Percentiles rank a stretch among this genome's conserved stretches.
Evolutionary conservation across 2,797 vertebrate genomes (phyloP).

Genomic region (Crenichthys baileyi): DNA sequence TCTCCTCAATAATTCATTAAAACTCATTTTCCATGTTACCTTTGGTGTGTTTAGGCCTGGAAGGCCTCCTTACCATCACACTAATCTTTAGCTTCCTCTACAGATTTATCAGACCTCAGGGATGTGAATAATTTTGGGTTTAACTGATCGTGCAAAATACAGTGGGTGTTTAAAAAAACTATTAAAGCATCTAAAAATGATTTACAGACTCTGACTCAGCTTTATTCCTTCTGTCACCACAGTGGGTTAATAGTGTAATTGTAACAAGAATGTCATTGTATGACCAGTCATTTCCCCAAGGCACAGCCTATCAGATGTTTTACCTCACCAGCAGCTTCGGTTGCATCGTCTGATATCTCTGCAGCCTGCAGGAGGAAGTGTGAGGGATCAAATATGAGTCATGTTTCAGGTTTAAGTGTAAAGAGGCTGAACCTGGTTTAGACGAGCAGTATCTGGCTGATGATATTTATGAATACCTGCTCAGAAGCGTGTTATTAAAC

Average conservation of each 20-base stretch:
- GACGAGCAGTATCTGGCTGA: neutral
- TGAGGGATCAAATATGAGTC: neutral
- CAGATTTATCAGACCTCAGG: neutral
- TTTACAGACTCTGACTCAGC: neutral
- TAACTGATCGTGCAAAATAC: neutral
- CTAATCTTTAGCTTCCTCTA: neutral
- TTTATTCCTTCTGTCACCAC: neutral
- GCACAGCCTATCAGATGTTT: neutral
- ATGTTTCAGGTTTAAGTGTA: too few relatives aligned
- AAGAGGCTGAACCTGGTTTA: neutral
- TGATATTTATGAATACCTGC: neutral
- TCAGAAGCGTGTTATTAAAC: neutral
- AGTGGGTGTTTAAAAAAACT: neutral
- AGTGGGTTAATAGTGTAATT: neutral
- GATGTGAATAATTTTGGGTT: neutral
- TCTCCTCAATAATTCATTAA: too few relatives aligned
- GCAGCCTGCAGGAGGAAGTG: neutral
- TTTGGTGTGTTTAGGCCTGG: too few relatives aligned
- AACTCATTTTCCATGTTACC: too few relatives aligned
- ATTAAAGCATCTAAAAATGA: neutral
- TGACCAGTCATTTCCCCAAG: neutral
- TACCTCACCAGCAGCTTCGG: neutral
- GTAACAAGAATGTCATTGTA: neutral
- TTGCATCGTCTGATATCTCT: neutral
- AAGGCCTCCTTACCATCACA: neutral